Evolutionary conservation across 37 sponge, comb jelly and placozoan genomes (phyloP).

Genomic region (Ianthella basta): DNA sequence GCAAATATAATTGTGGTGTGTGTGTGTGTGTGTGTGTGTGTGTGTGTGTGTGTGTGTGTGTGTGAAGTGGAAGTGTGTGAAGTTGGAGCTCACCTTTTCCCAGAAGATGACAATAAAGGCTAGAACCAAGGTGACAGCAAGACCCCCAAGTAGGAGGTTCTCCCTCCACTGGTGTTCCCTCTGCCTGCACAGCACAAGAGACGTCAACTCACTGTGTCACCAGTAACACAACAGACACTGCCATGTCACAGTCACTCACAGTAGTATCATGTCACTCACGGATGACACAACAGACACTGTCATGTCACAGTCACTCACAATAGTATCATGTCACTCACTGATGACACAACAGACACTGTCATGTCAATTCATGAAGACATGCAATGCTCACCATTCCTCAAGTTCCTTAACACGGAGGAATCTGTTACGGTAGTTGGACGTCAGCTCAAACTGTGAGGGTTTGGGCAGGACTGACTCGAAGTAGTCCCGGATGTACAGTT

Average conservation of each 20-base stretch:
- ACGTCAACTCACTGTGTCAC: too few species aligned
- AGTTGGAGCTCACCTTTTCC: neutral
- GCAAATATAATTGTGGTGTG: neutral
- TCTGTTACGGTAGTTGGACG: conserved; percentile 76
- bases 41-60: too few species aligned
- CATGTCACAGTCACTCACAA: too few species aligned
- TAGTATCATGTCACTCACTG: too few species aligned
- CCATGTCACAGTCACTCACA: too few species aligned
- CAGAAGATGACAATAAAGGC: neutral
- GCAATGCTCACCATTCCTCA: conserved; percentile 72
- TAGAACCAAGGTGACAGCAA: neutral
- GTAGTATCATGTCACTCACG: too few species aligned
- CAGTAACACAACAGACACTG: too few species aligned
- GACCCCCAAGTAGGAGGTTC: neutral
- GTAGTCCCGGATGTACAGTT: conserved; percentile 81
- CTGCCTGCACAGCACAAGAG: conserved; percentile 14
- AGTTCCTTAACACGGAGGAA: conserved; percentile 78
- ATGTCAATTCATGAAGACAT: too few species aligned
- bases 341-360: neutral
- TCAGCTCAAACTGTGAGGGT: conserved; percentile 94
- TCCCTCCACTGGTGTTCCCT: neutral
- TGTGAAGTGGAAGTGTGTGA: too few species aligned
- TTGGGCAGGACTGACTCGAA: conserved; percentile 91
- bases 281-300: too few species aligned
- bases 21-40: too few species aligned